Base-by-base conservation (phyloP, 2,797 vertebrate species). In the Fringilla coelebs region DNA sequence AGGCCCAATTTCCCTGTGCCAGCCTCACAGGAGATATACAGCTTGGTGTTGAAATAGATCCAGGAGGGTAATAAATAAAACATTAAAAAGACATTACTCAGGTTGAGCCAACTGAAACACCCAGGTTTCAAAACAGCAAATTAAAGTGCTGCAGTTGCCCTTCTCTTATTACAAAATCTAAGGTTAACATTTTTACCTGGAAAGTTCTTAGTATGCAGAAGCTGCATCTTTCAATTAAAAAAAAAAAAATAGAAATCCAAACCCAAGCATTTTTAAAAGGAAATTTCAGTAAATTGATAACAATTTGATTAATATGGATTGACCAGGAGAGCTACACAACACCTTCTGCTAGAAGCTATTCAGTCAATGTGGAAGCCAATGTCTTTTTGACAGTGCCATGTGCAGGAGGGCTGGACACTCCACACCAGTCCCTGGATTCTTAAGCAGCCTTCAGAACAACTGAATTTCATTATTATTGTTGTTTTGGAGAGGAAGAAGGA, bases 21-120 rank as follows among this genome's bases (percentile, higher is more conserved):
- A 90, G 24, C 60, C 75, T 62, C 66, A 12, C 25, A 58, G 68
- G 61, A 77, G 63, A 83, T 32, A 24, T 3, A 43, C 1, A 61
- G 75, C 49, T 77, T 18, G 20, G 46, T 5, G 16, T 10, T 71
- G 78, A 88, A 74, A 20, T n/a, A 46, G 34, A 74, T 80, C 52
- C 89, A 88, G 52, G 43, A 79, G 24, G 2, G 38, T 32, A 38
- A 94, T 87, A 93, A 92, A 96, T 93, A 82, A 82, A 92, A 89
- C 84, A 87, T 87, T 88, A 62, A 94, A 75, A 76, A 74, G 72
- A 24, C 29, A 41, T 79, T 70, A 48, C 60, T 76, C 43, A 22
- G 24, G 72, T 67, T 62, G 78, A 90, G 48, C 40, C 63, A 68
- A 29, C 15, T 78, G 76, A 84, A 92, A 78, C 36, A 89, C 31